Evolutionary conservation across 2,888 invertebrate genomes (phyloP).

Genomic region (Mesochorus sp.): DNA sequence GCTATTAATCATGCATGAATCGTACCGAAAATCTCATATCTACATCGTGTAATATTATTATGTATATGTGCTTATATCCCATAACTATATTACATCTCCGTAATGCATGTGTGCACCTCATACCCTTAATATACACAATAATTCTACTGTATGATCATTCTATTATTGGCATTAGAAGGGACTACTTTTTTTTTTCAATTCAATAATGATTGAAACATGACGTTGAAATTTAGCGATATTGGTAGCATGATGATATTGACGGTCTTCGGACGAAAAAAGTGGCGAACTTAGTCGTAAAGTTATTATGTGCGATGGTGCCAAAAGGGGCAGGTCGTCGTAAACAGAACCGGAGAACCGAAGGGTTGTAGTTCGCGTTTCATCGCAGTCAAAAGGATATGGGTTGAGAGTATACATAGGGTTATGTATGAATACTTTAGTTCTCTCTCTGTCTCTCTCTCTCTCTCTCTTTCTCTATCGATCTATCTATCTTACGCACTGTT

Average conservation of each 20-base stretch:
- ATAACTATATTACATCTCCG: no score
- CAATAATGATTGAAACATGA: conserved; percentile 41
- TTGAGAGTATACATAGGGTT: conserved; percentile 13
- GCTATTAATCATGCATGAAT: no score
- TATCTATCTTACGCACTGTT: not conserved
- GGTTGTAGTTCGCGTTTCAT: conserved; percentile 50
- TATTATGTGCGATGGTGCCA: conserved; percentile 34
- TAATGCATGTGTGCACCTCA: no score
- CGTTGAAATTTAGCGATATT: conserved; percentile 25
- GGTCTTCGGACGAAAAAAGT: conserved; percentile 32
- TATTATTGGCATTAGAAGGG: conserved; percentile 33
- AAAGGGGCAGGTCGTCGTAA: conserved; percentile 61
- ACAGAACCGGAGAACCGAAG: conserved; percentile 53
- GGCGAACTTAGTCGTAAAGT: conserved; percentile 47
- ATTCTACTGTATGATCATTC: no score
- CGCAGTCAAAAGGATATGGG: conserved; percentile 36
- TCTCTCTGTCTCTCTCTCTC: not conserved
- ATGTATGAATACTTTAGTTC: conserved; percentile 2
- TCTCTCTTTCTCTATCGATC: no score
- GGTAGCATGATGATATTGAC: conserved; percentile 38
- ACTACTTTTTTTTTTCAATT: conserved; percentile 36
- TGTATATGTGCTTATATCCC: no score
- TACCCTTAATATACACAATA: no score
- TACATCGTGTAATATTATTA: no score
- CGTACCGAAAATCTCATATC: no score